Conservation (phyloP, 1,140 invertebrate genomes). For the Rhagoletis pomonella region DNA sequence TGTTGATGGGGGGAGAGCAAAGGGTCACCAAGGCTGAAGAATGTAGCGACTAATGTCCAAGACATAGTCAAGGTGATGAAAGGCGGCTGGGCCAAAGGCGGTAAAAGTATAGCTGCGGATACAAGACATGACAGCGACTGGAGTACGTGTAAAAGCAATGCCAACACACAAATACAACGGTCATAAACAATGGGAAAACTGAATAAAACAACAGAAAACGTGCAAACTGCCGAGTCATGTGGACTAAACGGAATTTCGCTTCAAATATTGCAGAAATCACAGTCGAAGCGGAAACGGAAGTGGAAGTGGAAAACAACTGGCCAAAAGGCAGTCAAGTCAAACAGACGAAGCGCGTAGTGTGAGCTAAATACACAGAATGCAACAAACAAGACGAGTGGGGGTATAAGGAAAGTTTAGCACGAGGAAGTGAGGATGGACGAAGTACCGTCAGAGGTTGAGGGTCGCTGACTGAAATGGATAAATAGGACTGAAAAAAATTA, state of each 20-base stretch:
- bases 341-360: neutral
- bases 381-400: neutral
- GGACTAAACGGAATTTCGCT: constrained; percentile 13
- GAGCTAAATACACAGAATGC: neutral
- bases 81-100: neutral
- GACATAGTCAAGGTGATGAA: neutral
- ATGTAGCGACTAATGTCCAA: neutral
- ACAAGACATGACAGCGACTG: constrained; percentile 12
- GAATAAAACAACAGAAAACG: neutral
- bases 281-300: constrained; percentile 26
- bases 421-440: neutral
- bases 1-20: neutral
- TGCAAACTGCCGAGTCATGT: neutral
- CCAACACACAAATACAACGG: constrained; percentile 1
- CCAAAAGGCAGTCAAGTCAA: constrained; percentile 27
- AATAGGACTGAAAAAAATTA: neutral
- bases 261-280: constrained; percentile 22
- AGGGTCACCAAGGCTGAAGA: neutral
- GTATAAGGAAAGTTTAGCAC: neutral
- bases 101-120: constrained; percentile 19
- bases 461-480: neutral
- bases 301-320: constrained; percentile 44
- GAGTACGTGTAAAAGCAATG: neutral
- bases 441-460: neutral
- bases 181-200: constrained; percentile 5